phyloP scores from a whole-genome alignment of 2,888 invertebrate genomes.

The Agrochola macilenta region DNA sequence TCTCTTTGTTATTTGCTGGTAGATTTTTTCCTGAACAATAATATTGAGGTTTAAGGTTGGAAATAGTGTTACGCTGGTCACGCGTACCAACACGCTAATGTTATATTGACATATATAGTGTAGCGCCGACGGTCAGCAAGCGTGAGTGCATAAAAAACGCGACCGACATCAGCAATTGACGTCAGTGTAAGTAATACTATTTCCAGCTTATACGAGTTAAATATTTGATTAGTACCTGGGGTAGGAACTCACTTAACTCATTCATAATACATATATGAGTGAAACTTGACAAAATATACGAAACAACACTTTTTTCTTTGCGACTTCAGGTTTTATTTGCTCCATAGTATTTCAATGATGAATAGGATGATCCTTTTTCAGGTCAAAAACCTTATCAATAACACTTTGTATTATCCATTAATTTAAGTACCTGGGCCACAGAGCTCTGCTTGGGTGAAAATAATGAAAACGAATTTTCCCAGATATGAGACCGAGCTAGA shows the following conservation, averaged over 20 bases:
- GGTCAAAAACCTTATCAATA: not conserved
- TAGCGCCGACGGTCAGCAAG: not conserved
- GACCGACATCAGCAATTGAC: too few relatives aligned
- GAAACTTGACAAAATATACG: not conserved
- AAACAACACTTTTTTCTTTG: not conserved
- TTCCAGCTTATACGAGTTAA: not conserved
- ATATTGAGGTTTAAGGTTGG: not conserved
- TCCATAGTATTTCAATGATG: not conserved
- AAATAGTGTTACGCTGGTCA: not conserved
- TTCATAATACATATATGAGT: not conserved
- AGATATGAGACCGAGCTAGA: too few relatives aligned
- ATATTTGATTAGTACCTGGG: not conserved
- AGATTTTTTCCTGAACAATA: slow-evolving; percentile 74
- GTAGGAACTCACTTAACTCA: not conserved
- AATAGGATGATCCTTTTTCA: not conserved
- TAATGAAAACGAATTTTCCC: too few relatives aligned
- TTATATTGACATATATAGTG: not conserved
- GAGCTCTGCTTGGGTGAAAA: too few relatives aligned
- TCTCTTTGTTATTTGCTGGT: slow-evolving; percentile 69
- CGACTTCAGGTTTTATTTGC: not conserved
- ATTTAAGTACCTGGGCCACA: not conserved
- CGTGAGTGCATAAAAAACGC: not conserved
- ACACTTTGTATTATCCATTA: not conserved
- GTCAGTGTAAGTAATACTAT: too few relatives aligned
- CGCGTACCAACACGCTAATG: not conserved